Evolutionary conservation across 2,797 vertebrate genomes (phyloP).

Genomic region (Octomys mimax): DNA sequence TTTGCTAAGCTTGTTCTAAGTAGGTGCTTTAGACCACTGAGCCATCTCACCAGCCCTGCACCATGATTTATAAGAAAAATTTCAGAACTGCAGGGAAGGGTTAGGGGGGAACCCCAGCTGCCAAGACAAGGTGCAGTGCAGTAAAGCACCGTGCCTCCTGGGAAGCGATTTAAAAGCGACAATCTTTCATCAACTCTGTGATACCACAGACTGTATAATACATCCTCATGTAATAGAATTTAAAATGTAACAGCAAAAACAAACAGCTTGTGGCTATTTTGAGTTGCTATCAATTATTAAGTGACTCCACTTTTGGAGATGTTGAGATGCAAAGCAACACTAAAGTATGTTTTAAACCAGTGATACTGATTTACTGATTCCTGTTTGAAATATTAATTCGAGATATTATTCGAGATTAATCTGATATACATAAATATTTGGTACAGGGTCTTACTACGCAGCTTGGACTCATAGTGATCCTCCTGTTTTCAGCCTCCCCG

Average conservation of each 20-base stretch:
- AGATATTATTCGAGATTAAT: not conserved
- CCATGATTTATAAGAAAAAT: not conserved
- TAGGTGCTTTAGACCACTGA: too few species aligned
- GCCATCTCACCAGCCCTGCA: too few species aligned
- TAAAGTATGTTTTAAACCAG: not conserved
- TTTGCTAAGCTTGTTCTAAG: too few species aligned
- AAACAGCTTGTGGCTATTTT: not conserved
- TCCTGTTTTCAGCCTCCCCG: too few species aligned
- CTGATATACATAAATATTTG: too few species aligned
- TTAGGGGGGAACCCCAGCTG: accelerated
- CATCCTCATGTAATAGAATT: not conserved
- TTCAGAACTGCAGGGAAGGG: not conserved
- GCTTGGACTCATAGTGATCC: too few species aligned
- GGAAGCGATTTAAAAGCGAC: not conserved
- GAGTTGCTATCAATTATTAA: not conserved
- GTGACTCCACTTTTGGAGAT: not conserved
- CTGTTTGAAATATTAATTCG: slow-evolving; percentile 13
- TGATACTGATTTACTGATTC: accelerated
- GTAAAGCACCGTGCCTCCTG: not conserved
- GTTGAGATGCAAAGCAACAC: not conserved
- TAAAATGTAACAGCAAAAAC: not conserved
- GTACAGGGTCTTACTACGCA: too few species aligned
- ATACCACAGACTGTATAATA: not conserved
- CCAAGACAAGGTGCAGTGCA: not conserved
- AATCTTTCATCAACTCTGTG: not conserved